Percentiles rank a stretch among this genome's conserved stretches.
Evolutionary conservation across 92 coral and sea anemone genomes (phyloP).

Genomic region (Virgularia gustaviana): DNA sequence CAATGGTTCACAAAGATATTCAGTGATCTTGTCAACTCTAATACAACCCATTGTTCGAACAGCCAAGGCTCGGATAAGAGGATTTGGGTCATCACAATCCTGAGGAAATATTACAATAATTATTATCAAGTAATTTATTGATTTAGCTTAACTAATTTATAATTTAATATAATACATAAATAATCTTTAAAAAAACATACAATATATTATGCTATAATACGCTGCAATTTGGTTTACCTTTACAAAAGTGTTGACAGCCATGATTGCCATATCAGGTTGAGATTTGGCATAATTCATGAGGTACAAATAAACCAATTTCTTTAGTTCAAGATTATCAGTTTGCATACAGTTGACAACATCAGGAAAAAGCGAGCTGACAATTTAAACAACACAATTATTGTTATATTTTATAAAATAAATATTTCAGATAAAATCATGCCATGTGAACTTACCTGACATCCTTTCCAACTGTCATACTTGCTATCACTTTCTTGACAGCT

Average conservation of each 20-base stretch:
- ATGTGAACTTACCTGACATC: conserved; percentile 74
- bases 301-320: conserved; percentile 89
- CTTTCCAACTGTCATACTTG: conserved; percentile 99
- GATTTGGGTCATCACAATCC: conserved; percentile 99
- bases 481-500: conserved; percentile 97
- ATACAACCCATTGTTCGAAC: conserved; percentile 99
- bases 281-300: conserved; percentile 99
- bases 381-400: neutral
- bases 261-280: conserved; percentile 99
- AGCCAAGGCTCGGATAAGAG: conserved; percentile 95
- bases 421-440: neutral
- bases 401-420: neutral
- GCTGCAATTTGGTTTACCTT: conserved; percentile 68
- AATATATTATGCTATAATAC: too few species aligned
- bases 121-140: neutral
- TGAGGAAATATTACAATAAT: neutral
- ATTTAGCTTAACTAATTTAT: too few species aligned
- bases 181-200: too few species aligned
- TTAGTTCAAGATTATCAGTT: conserved; percentile 91
- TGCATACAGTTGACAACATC: conserved; percentile 99
- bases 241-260: conserved; percentile 99
- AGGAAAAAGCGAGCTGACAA: conserved; percentile 86
- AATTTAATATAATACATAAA: too few species aligned
- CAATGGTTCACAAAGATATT: conserved; percentile 93
- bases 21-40: conserved; percentile 98